phyloP scores from a whole-genome alignment of 1,140 invertebrate genomes.

The Zaprionus inermis region DNA sequence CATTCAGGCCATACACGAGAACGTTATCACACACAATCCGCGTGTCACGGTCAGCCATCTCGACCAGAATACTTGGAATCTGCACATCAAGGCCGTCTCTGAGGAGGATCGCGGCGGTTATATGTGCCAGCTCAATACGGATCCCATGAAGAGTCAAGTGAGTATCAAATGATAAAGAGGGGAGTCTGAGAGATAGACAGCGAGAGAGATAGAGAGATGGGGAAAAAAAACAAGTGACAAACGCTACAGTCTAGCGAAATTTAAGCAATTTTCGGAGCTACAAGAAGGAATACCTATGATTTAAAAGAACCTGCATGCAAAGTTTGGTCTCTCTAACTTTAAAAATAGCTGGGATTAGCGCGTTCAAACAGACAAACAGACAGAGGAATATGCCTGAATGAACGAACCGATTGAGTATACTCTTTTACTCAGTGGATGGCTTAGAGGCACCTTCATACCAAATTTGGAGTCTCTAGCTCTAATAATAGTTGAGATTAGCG shows the following conservation, averaged over 20 bases:
- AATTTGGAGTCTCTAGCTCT: neutral
- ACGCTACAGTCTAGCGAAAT: no score
- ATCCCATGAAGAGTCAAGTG: constrained; percentile 94
- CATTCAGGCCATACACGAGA: constrained; percentile 94
- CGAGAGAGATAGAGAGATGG: neutral
- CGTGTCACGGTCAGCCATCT: constrained; percentile 91
- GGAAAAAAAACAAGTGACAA: no score
- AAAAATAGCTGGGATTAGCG: neutral
- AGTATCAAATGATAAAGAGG: constrained; percentile 45
- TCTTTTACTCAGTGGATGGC: neutral
- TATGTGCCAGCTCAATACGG: constrained; percentile 91
- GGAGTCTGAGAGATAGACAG: neutral
- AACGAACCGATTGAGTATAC: no score
- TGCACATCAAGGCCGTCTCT: constrained; percentile 92
- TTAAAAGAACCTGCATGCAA: neutral
- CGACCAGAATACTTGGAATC: constrained; percentile 92
- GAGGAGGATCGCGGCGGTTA: constrained; percentile 92
- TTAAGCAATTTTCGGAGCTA: neutral
- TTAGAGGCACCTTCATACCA: neutral
- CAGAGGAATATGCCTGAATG: neutral
- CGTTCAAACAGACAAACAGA: neutral
- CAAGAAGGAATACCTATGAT: neutral
- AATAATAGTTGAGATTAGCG: neutral
- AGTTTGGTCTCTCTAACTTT: neutral
- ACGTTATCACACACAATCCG: constrained; percentile 94